phyloP scores from a whole-genome alignment of 2,888 invertebrate species.

The Pherbina coryleti region DNA sequence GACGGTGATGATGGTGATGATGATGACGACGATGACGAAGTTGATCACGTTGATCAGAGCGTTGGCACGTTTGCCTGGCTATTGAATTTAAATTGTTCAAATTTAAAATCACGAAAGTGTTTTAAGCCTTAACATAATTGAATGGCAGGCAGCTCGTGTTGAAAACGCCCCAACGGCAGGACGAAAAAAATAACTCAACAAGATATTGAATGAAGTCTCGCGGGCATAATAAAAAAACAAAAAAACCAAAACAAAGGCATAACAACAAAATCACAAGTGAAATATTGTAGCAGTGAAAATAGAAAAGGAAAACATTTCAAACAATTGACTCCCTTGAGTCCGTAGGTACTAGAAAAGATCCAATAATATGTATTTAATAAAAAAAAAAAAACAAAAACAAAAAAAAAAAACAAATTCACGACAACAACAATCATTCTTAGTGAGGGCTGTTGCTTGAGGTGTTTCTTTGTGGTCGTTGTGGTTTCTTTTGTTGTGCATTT shows the following conservation, averaged over 20 bases:
- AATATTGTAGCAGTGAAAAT: constrained; percentile 23
- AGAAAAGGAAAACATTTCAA: not conserved
- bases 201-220: constrained; percentile 9
- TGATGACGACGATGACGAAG: not conserved
- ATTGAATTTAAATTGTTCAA: constrained; percentile 45
- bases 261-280: constrained; percentile 25
- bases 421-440: not conserved
- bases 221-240: constrained; percentile 8
- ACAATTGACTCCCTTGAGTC: constrained; percentile 28
- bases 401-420: not conserved
- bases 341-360: not conserved
- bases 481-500: not conserved
- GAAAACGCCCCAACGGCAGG: constrained; percentile 23
- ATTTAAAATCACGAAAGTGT: constrained; percentile 43
- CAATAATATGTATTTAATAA: not conserved
- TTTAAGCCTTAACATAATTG: constrained; percentile 41
- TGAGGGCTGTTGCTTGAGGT: not conserved
- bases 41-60: not conserved
- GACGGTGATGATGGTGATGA: not conserved
- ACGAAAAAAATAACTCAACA: not conserved
- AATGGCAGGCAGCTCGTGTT: constrained; percentile 27
- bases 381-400: not conserved
- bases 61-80: not conserved
- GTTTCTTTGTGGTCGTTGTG: not conserved
- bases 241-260: not conserved